Evolutionary conservation across 2,113 vertebrate genomes (phyloP), one percentile per base, ranked within the genome.

Genomic region (Lepidothrix coronata): DNA sequence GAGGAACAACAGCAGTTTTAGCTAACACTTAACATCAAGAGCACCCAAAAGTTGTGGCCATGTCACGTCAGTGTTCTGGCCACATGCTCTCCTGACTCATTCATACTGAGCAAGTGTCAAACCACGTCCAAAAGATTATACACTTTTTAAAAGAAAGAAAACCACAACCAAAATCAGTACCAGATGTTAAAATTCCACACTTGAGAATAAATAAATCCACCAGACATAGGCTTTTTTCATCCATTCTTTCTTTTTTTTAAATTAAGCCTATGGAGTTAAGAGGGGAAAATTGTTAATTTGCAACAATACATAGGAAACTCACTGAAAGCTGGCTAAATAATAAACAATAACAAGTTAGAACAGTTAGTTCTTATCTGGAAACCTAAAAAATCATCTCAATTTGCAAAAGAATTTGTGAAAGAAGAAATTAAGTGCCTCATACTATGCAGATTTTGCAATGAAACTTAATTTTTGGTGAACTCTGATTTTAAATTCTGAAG

Each of bases 31-130:
- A 73, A 79, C 85, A 93, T 76, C 66, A 77, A 81, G 73, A 91
- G 85, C 46, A 94, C 61, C 25, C 91, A 81, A 76, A 89, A 91
- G 52, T 16, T 75, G 59, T 73, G 72, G 80, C 90, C 89, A 91
- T 85, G 85, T 88, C 91, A 96, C 48, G 22, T 81, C 87, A 76
- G 23, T 88, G 81, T 68, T 92, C 59, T 90, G 65, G 73, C 58
- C 58, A 88, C 82, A 35, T 6, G 28, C 44, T 68, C 63, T 92
- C 79, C 67, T 89, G 88, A 96, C 61, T 95, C 89, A 92, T 74
- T 92, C 94, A 93, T 44, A 95, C 67, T 79, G 8, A 96, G 78
- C 35, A 90, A 97, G 92, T 94, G 93, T 85, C 85, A 94, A 96
- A 78, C 67, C 77, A 76, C 35, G 74, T 95, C 82, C 90, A 93